Percentiles rank a stretch among this genome's conserved stretches.
Conservation (phyloP, 2,888 invertebrate genomes). For the Alloplasta piceator region DNA sequence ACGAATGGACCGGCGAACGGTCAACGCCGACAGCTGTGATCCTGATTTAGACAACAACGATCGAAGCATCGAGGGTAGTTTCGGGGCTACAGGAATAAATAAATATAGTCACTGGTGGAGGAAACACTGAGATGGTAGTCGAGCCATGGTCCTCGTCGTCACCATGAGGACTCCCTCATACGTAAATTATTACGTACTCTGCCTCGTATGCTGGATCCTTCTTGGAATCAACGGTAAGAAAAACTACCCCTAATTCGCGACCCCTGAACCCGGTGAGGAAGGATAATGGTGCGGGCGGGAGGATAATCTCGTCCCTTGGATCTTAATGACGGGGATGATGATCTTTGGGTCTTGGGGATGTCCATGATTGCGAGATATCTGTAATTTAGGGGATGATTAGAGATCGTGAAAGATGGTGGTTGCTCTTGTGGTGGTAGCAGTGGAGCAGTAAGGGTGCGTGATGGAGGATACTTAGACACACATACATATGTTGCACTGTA, state of each 20-base stretch:
- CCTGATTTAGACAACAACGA: conserved; percentile 24
- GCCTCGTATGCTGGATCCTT: conserved; percentile 82
- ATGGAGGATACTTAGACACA: conserved; percentile 5
- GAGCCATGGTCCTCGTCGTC: conserved; percentile 75
- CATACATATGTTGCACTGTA: background rate
- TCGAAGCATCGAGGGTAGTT: background rate
- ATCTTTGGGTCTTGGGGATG: background rate
- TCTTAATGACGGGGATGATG: conserved; percentile 2
- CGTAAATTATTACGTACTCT: conserved; percentile 82
- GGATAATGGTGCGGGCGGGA: background rate
- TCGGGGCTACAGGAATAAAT: background rate
- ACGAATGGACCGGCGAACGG: conserved; percentile 63
- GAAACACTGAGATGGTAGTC: conserved; percentile 70
- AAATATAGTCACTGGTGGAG: conserved; percentile 59
- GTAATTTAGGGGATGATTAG: conserved; percentile 16
- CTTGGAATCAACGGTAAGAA: conserved; percentile 82
- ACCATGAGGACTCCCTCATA: conserved; percentile 82
- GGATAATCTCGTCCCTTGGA: background rate
- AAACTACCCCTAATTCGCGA: background rate
- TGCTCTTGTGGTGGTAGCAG: conserved; percentile 11
- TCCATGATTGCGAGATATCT: background rate
- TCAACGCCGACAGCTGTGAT: conserved; percentile 8
- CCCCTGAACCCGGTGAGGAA: background rate
- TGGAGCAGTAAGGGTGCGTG: conserved; percentile 44
- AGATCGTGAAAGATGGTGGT: conserved; percentile 24